Base-by-base conservation (phyloP, 2,888 invertebrate species). In the Atherix ibis region DNA sequence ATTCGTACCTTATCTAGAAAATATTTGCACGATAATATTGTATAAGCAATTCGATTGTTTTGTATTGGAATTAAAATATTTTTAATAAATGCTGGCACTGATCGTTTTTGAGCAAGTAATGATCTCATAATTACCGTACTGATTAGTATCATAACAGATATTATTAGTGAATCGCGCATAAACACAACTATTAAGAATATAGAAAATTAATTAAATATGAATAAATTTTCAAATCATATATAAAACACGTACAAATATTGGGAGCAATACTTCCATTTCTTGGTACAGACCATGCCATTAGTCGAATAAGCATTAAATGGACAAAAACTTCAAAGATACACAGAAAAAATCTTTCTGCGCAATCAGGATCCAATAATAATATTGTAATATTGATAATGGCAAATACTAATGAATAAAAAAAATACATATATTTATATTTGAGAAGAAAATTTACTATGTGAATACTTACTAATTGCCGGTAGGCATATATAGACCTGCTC, bases 281-380 rank as follows among this genome's bases (percentile, higher is more conserved):
- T 3, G 76, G 76, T 24, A 76, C 54, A 36, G 64, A 58, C 58
- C 68, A 71, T 12, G 69, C 66, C 12, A 76, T 54, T 50, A 71
- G 68, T 29, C 69, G 67, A 2, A 74, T 52, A 47, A 68, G 70
- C 16, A 67, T 49, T 37, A 73, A 66, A 48, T 77, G 75, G 10
- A 67, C 66, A 27, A 73, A 62, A n/a, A 77, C 61, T 48, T 71
- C 73, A 28, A 73, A 63, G 41, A 66, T 65, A 27, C 66, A 62
- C 26, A 77, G 46, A 19, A 65, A 48, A 18, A 76, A 49, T 39
- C 76, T 60, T 31, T 71, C 70, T 29, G 62, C 55, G 32, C 70
- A 67, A 36, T 63, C 62, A 8, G 22, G 22, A 22, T 22, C 22
- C 22, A 22, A 10, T 10, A 22, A 10, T 30, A 75, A 49, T 2